Percentiles rank a stretch among this genome's conserved stretches.
phyloP scores from a whole-genome alignment of 2,113 vertebrate species.

The Vulpes ferrilata region DNA sequence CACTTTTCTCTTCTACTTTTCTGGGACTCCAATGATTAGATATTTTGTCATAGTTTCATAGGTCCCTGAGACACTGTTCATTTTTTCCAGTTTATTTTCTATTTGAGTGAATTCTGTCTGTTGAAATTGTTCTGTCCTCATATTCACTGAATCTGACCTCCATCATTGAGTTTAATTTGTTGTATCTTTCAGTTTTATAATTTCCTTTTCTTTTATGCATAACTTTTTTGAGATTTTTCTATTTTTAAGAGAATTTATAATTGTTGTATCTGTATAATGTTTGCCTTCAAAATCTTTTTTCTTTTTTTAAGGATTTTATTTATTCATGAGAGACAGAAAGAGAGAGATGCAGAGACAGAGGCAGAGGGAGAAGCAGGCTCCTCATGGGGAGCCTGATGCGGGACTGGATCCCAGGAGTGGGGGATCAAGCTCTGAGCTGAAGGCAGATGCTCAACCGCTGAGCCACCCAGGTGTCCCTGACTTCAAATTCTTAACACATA shows the following conservation, averaged over 20 bases:
- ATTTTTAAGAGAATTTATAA: neutral
- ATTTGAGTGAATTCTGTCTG: neutral
- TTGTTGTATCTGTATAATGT: neutral
- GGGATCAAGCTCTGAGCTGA: too few relatives aligned
- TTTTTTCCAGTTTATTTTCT: neutral
- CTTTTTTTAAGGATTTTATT: too few relatives aligned
- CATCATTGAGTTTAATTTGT: neutral
- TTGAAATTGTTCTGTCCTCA: neutral
- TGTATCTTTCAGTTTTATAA: conserved; percentile 18
- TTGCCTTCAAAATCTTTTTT: conserved; percentile 1
- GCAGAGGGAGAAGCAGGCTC: too few relatives aligned
- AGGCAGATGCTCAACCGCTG: too few relatives aligned
- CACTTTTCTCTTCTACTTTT: neutral
- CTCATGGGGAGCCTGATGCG: too few relatives aligned
- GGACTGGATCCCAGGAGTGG: too few relatives aligned
- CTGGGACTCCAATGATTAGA: neutral
- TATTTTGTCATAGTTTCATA: neutral
- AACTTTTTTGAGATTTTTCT: conserved; percentile 31
- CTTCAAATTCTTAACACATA: conserved; percentile 15
- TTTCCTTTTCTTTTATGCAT: neutral
- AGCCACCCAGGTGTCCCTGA: too few relatives aligned
- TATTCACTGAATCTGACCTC: neutral
- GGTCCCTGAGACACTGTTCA: neutral
- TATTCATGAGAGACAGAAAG: too few relatives aligned
- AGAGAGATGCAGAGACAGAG: too few relatives aligned